Base-by-base conservation (phyloP, 1,140 invertebrate species). In the Bombus picipes region DNA sequence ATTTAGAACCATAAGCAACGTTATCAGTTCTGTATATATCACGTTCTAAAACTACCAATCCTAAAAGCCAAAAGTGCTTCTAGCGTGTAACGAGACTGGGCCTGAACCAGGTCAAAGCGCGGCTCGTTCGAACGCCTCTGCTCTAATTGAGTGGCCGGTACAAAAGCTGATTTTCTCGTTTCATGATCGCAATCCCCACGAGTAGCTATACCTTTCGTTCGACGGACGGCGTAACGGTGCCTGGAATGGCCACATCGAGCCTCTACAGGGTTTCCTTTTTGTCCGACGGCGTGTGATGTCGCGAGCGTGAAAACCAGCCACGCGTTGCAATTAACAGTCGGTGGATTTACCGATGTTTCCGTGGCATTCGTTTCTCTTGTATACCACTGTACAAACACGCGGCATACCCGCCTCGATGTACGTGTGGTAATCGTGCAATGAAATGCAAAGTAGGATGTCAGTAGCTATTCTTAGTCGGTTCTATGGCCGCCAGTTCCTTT, bases 161-260 rank as follows among this genome's bases (percentile, higher is more conserved):
- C 78, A 37, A 81, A 81, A 81, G 68, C 66, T 81, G 47, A 81
- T 81, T 81, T 81, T 81, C 66, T 81, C 79, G 66, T 70, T 82
- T 88, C 65, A 53, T 53, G 47, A 53, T 53, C 47, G 32, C 71
- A 76, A 53, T 81, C 71, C 75, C 32, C 41, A 32, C 71, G 41
- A 25, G 71, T 65, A 22, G 47, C 47, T 53, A 53, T 53, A 53
- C 71, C 53, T 74, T 74, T 65, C 41, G 57, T 82, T 82, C 81
- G 71, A 39, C 18, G 47, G 47, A 22, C 47, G 47, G 39, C 32
- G 72, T 82, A 82, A 82, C 57, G 81, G 71, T 66, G 71, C 18
- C 47, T 53, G 47, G 59, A 59, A 59, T n/a, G 57, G 25, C 28
- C 25, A n/a, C 28, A 62, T n/a, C 9, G 59, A 62, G 28, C 59